Base-by-base conservation (phyloP, 2,113 vertebrate species). In the Petromus typicus region DNA sequence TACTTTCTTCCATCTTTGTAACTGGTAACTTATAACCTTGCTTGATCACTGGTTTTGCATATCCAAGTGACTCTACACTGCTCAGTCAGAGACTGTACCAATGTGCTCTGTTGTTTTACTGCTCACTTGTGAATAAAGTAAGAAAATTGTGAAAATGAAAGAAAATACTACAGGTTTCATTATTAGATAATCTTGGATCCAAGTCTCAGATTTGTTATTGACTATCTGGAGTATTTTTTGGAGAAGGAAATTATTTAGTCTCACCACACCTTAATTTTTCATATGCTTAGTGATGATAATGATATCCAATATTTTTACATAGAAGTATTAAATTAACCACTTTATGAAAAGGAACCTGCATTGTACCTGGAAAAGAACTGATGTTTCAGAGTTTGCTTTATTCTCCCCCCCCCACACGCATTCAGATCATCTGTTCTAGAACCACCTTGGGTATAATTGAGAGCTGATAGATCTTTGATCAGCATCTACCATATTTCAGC, bases 181-280 rank as follows among this genome's bases (percentile, higher is more conserved):
- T 54, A 48, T 91, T 80, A 87, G 51, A 86, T 83, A 79, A 79
- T 51, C 37, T 23, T 76, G 59, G 34, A 63, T 79, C 57, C 51
- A 87, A 92, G 84, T 45, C 37, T 94, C 89, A 88, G 27, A 86
- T 90, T 88, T 92, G 2, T 23, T 85, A 48, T 76, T 84, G 32
- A 71, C 40, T 86, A 30, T 34, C 7, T 69, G 56, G 56, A 57
- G 56, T 51, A 57, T 57, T 57, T 8, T 90, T 88, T 80, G 27
- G 27, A 27, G 16, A 48, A 13, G 37, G 54, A n/a, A 59, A 82
- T 54, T 61, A 32, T 73, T 85, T 88, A 76, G 14, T 45, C 18
- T 82, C 25, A 73, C 27, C 75, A 59, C 56, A 11, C 18, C 63
- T 94, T 94, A 88, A 88, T 90, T 67, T 40, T 17, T 30, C 27